These are phyloP conservation scores for Drosophila subobscura DNA, from an alignment of 1,140 invertebrate species.

Conservation along the genomic window DNA sequence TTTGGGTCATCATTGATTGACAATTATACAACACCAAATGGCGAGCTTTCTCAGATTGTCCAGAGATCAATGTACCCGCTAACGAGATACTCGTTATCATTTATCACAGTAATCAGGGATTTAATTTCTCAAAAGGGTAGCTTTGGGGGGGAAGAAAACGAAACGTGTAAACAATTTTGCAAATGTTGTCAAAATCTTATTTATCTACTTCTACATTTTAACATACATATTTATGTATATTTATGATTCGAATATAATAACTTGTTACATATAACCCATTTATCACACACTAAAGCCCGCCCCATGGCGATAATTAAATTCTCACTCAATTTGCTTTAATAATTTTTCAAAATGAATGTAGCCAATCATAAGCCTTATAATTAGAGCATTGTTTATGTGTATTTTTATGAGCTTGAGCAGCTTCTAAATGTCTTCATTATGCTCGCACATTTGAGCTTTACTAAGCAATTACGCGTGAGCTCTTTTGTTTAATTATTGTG, in stretches of 20 bases:
- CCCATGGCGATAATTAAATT: conserved; percentile 11
- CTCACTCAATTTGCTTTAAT: conserved; percentile 25
- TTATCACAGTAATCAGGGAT: no score
- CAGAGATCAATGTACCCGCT: conserved; percentile 15
- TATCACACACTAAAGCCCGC: background rate
- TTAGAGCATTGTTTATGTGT: conserved; percentile 43
- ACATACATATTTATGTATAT: no score
- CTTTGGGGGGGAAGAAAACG: no score
- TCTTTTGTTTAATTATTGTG: conserved; percentile 17
- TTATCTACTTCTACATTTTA: no score
- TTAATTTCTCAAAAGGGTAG: no score
- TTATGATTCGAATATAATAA: background rate
- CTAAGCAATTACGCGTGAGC: conserved; percentile 1
- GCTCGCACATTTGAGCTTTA: conserved; percentile 17
- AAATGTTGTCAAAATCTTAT: no score
- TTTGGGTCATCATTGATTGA: conserved; percentile 8
- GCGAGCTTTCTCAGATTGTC: conserved; percentile 5
- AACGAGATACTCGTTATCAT: background rate
- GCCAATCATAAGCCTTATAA: conserved; percentile 31
- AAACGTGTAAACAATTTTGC: no score
- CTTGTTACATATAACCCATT: background rate
- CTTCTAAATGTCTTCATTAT: conserved; percentile 57
- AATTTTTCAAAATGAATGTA: conserved; percentile 18
- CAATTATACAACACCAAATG: background rate
- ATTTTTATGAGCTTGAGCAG: conserved; percentile 20